Evolutionary conservation across 1,140 invertebrate genomes (phyloP), one percentile per base, ranked within the genome.

Genomic region (Pseudomyrmex cubaensis): DNA sequence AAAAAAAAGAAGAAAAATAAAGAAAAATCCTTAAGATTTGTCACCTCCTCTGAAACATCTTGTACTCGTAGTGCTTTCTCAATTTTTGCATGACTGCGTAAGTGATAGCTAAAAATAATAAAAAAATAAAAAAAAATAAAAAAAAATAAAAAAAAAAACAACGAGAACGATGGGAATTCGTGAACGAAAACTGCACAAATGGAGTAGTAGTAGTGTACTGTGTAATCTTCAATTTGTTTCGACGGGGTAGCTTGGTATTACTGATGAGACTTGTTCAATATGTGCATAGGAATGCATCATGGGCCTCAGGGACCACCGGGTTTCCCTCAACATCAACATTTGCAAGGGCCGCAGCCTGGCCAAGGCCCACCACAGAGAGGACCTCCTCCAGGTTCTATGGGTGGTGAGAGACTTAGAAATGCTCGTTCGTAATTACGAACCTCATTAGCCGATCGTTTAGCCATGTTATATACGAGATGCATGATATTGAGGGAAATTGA

Each of bases 341-440:
- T 97, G 96, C 97, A 97, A 95, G 96, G 96, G 63, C 94, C 94
- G 62, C 95, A 95, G 84, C 94, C 94, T 89, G 94, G 94, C 83
- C 94, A 93, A 90, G 95, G 95, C 74, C 95, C 95, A 75, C 95
- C 96, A 80, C 96, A 96, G 85, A 95, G 96, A 90, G 96, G 96
- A 91, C 96, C 96, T 85, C 97, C 97, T 85, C 96, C 95, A 90
- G 96, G 93, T 90, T 93, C 93, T 76, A 94, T 94, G 93, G 93
- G 94, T 91, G 94, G 94, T 94, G 92, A 93, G 93, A 87, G 77
- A 73, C 85, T 88, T 87, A 83, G 82, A 83, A 35, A 88, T 48
- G 72, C 82, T 86, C 64, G 73, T 83, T 87, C 75, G 66, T 52
- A 85, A 50, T 86, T 86, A 82, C 62, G 20, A 64, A 76, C 57